Percentiles rank a stretch among this genome's conserved stretches.
Evolutionary conservation across 2,797 vertebrate genomes (phyloP).

Genomic region (Synanceia verrucosa): DNA sequence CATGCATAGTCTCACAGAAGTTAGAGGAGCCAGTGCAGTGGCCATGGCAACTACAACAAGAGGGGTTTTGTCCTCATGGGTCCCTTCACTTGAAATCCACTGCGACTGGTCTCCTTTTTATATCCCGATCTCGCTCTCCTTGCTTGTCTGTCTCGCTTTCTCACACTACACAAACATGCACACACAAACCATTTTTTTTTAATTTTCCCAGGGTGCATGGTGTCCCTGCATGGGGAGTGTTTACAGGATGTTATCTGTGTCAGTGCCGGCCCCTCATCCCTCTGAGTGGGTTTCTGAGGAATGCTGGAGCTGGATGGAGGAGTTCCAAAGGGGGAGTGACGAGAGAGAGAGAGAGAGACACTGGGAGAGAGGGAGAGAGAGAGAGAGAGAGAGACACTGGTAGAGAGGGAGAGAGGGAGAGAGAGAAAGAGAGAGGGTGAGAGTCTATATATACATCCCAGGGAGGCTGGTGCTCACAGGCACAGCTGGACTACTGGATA

Average conservation of each 20-base stretch:
- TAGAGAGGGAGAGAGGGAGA: constrained; percentile 12
- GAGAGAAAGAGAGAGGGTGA: constrained; percentile 36
- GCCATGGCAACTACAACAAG: constrained; percentile 77
- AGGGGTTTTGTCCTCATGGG: constrained; percentile 69
- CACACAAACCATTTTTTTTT: neutral
- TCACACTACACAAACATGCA: constrained; percentile 4
- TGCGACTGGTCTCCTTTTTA: constrained; percentile 42
- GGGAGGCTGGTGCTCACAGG: constrained; percentile 77
- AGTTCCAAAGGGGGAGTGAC: constrained; percentile 86
- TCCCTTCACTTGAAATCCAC: constrained; percentile 34
- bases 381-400: constrained; percentile 30
- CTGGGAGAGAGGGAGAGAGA: constrained; percentile 9
- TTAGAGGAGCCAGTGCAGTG: constrained; percentile 38
- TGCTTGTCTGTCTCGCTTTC: constrained; percentile 10
- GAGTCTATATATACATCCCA: constrained; percentile 80
- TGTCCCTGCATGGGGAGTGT: constrained; percentile 77
- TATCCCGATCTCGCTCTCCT: constrained; percentile 11
- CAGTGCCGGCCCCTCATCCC: constrained; percentile 71
- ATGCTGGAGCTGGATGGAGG: constrained; percentile 82
- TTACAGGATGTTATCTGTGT: constrained; percentile 84
- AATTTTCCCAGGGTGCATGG: constrained; percentile 59
- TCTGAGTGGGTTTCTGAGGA: constrained; percentile 81
- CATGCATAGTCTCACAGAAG: constrained; percentile 1
- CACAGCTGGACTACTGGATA: constrained; percentile 78
- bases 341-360: constrained; percentile 27